Conservation (phyloP, 2,888 invertebrate genomes). For the Elmis aenea region DNA sequence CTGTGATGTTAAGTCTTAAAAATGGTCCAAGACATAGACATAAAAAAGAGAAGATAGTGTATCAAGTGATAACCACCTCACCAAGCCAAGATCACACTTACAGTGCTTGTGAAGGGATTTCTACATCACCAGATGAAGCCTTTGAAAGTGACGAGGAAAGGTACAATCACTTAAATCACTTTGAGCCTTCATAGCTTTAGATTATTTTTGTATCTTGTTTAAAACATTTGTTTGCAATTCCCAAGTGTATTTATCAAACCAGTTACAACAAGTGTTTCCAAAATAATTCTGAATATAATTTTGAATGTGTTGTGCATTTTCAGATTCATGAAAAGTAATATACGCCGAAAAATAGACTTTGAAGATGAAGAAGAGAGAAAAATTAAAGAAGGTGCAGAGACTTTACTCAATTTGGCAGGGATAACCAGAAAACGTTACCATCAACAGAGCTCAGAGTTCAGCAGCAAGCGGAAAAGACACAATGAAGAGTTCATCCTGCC, state of each 20-base stretch:
- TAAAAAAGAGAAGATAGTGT: constrained; percentile 35
- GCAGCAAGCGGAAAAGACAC: constrained; percentile 10
- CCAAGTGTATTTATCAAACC: too few relatives aligned
- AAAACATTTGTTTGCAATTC: too few relatives aligned
- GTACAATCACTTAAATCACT: too few relatives aligned
- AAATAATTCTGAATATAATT: too few relatives aligned
- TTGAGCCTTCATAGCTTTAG: too few relatives aligned
- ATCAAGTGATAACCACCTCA: constrained; percentile 73
- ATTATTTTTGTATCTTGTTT: constrained; percentile 22
- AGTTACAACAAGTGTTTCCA: too few relatives aligned
- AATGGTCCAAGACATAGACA: constrained; percentile 63
- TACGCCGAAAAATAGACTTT: constrained; percentile 39
- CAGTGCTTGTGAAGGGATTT: constrained; percentile 56
- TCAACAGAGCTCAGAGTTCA: constrained; percentile 20
- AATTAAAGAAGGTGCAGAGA: constrained; percentile 75
- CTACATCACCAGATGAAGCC: constrained; percentile 52
- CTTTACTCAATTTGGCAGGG: constrained; percentile 70
- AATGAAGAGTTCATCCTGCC: constrained; percentile 13
- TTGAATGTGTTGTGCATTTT: too few relatives aligned
- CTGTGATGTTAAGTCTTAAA: constrained; percentile 83
- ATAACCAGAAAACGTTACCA: constrained; percentile 38
- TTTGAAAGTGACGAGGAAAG: constrained; percentile 53
- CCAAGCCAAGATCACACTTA: constrained; percentile 94
- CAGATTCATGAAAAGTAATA: too few relatives aligned
- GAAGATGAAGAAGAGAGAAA: constrained; percentile 65